Base-by-base conservation (phyloP, 2,113 vertebrate genomes). In the Pomatostomus ruficeps region DNA sequence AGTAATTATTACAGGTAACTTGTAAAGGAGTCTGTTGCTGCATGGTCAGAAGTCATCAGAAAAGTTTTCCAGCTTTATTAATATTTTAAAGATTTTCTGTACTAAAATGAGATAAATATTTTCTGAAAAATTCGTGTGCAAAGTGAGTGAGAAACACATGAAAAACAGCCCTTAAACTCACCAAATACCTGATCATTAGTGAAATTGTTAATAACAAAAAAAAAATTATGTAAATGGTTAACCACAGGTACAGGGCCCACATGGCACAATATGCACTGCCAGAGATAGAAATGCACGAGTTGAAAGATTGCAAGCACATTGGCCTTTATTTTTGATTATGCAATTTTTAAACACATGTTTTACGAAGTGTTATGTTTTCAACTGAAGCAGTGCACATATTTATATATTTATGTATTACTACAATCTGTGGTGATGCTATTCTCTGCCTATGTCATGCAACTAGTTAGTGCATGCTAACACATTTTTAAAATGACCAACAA, bases 1-100 rank as follows among this genome's bases (percentile, higher is more conserved):
- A 88, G 70, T 93, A 95, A 90, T 92, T 91, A 91, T 88, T 94
- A 25, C 29, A 83, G 42, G 79, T 88, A 80, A 54, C 35, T 81
- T 77, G 22, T 84, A 86, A 95, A 84, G 59, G 42, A 72, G 40
- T n/a, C 23, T 75, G 43, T 65, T 93, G 15, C 22, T 22, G 36
- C 38, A 19, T 65, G 79, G 29, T 68, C n/a, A 85, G 46, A 85
- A 86, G 7, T 25, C 4, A 4, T 42, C 11, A 74, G 76, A 88
- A 94, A 73, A 43, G 5, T 77, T 91, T 84, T 76, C 54, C 9
- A 84, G 24, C 2, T 7, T 36, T 57, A 45, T 20, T 11, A 85
- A 71, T 45, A 67, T 45, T 66, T 83, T 51, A 45, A 51, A 77
- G 11, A 23, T 52, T 84, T 91, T n/a, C 42, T 54, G 6, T 51